phyloP scores from a whole-genome alignment of 2,797 vertebrate species.

The Lithobates pipiens region DNA sequence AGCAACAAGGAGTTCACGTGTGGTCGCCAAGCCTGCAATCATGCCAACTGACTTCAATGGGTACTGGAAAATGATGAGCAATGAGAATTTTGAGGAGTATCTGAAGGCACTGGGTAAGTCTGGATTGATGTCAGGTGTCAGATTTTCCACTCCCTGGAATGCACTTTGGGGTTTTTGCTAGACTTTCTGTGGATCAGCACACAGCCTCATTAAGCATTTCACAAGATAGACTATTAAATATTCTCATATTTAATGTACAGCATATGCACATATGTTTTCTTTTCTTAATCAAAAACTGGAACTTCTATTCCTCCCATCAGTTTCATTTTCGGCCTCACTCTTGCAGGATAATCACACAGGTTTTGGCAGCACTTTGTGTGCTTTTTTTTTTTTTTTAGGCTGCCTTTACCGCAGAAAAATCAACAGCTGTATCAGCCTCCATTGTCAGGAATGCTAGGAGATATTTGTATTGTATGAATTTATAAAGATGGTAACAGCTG shows the following conservation, averaged over 20 bases:
- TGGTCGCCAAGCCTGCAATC: conserved; percentile 51
- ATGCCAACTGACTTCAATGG: conserved; percentile 92
- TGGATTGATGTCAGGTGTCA: conserved; percentile 12
- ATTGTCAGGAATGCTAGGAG: neutral
- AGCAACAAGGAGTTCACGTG: neutral
- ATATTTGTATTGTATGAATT: neutral
- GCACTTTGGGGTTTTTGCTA: conserved; percentile 19
- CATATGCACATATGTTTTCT: neutral
- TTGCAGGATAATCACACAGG: neutral
- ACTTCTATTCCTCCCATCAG: conserved; percentile 1
- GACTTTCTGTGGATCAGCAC: conserved; percentile 35
- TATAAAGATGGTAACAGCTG: neutral
- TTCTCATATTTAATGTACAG: no score
- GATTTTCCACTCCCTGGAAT: conserved; percentile 2
- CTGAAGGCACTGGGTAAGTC: conserved; percentile 92
- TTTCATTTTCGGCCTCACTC: conserved; percentile 3
- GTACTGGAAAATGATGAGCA: conserved; percentile 95
- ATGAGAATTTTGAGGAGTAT: conserved; percentile 95
- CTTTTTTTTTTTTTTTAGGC: neutral
- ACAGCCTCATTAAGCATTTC: neutral
- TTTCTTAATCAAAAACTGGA: conserved; percentile 14
- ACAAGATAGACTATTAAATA: neutral
- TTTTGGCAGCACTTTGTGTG: neutral
- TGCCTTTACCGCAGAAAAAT: neutral
- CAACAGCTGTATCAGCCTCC: neutral